Conservation (phyloP, 2,113 vertebrate genomes). For the Rousettus leschenaultii region DNA sequence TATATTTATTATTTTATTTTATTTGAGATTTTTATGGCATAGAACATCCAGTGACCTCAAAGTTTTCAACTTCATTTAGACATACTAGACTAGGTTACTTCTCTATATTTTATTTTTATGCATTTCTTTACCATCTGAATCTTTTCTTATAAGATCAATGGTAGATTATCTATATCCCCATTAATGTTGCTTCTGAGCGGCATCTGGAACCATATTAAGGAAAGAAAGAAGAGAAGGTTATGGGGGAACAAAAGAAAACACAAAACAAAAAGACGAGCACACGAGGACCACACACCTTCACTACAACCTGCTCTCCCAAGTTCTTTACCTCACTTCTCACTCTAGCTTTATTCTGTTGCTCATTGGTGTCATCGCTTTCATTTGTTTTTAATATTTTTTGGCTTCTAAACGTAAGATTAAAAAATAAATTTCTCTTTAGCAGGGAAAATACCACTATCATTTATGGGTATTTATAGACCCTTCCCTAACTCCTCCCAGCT, state of each 20-base stretch:
- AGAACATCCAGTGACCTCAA: no score
- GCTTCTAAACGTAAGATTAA: neutral
- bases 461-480: no score
- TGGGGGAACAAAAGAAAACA: neutral
- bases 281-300: neutral
- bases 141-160: neutral
- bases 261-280: neutral
- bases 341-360: neutral
- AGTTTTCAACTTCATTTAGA: no score
- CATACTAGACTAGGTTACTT: no score
- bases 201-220: neutral
- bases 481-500: neutral
- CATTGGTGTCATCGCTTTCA: neutral
- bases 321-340: neutral
- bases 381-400: neutral
- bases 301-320: neutral
- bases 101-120: no score
- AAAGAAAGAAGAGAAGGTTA: neutral
- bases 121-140: neutral
- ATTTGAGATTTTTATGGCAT: no score
- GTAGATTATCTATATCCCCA: neutral
- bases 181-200: neutral
- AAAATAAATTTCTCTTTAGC: neutral
- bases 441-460: neutral
- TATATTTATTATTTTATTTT: no score